A percentile compares a stretch with the other conserved stretches of the same genome.
Evolutionary conservation across 2,888 invertebrate species (phyloP).

Genomic region (Leucophora obtusa): DNA sequence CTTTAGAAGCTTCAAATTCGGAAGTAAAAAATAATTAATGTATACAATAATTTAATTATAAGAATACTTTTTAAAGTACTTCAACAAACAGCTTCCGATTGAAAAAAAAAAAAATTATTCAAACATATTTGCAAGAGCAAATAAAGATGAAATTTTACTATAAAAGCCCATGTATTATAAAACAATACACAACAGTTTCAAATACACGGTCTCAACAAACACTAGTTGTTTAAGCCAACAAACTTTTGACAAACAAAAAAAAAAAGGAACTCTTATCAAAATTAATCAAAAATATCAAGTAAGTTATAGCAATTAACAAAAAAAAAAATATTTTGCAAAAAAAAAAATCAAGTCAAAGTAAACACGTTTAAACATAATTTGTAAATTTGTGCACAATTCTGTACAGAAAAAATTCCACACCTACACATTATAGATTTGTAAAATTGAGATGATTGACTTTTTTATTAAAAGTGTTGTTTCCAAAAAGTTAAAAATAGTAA

Average conservation of each 20-base stretch:
- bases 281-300: slow-evolving; percentile 62
- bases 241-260: slow-evolving; percentile 14
- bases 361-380: slow-evolving; percentile 1
- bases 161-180: slow-evolving; percentile 36
- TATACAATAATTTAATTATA: slow-evolving; percentile 16
- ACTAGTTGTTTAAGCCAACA: slow-evolving; percentile 43
- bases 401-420: not conserved
- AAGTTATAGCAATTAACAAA: slow-evolving; percentile 31
- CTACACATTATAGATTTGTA: slow-evolving; percentile 10
- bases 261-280: slow-evolving; percentile 15
- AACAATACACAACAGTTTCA: slow-evolving; percentile 44
- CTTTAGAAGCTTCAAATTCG: slow-evolving; percentile 25
- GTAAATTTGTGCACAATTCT: slow-evolving; percentile 8
- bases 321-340: not conserved
- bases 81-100: slow-evolving; percentile 40
- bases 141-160: slow-evolving; percentile 44
- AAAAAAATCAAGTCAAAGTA: slow-evolving; percentile 27
- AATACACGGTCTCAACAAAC: slow-evolving; percentile 53
- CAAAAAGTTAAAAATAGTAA: too few relatives aligned
- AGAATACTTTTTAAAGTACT: slow-evolving; percentile 18
- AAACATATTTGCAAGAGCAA: slow-evolving; percentile 15
- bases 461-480: not conserved
- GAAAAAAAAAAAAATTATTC: not conserved
- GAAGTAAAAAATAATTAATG: slow-evolving; percentile 38
- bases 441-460: not conserved